Conservation (phyloP, 2,888 invertebrate genomes). For the Xestia ashworthii region DNA sequence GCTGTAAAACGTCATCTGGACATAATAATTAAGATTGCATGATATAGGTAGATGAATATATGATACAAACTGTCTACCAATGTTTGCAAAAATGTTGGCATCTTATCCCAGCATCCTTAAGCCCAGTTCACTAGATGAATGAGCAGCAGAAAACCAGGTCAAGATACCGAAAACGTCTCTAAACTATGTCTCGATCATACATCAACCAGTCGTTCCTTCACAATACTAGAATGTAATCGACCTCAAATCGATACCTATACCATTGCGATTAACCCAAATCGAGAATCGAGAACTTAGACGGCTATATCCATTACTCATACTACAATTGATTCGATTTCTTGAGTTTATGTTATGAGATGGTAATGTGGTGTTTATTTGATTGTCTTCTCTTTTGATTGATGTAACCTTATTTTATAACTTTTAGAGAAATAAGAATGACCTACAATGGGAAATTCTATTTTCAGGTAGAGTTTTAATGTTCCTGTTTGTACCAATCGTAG, state of each 20-base stretch:
- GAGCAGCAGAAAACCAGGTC: slow-evolving; percentile 26
- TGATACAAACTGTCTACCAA: too few relatives aligned
- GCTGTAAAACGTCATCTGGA: too few relatives aligned
- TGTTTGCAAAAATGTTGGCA: not conserved
- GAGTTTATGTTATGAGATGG: slow-evolving; percentile 41
- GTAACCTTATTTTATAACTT: not conserved
- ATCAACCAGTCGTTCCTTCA: slow-evolving; percentile 45
- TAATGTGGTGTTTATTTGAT: slow-evolving; percentile 41
- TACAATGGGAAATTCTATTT: too few relatives aligned
- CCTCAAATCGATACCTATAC: slow-evolving; percentile 46
- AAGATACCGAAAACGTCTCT: slow-evolving; percentile 26
- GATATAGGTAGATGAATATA: too few relatives aligned
- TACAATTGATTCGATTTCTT: slow-evolving; percentile 47
- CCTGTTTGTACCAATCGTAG: not conserved
- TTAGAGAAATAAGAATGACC: not conserved
- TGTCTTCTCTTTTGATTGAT: slow-evolving; percentile 50
- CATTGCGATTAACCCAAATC: slow-evolving; percentile 66
- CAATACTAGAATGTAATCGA: slow-evolving; percentile 44
- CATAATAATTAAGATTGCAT: too few relatives aligned
- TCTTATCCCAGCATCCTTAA: not conserved
- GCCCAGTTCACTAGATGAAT: slow-evolving; percentile 29
- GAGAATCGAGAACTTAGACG: slow-evolving; percentile 56
- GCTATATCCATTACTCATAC: slow-evolving; percentile 53
- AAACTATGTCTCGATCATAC: slow-evolving; percentile 48
- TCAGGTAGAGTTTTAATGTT: too few relatives aligned